A percentile compares a stretch with the other conserved stretches of the same genome.
Conservation (phyloP, 2,113 vertebrate species). For the Megaceryle maxima region DNA sequence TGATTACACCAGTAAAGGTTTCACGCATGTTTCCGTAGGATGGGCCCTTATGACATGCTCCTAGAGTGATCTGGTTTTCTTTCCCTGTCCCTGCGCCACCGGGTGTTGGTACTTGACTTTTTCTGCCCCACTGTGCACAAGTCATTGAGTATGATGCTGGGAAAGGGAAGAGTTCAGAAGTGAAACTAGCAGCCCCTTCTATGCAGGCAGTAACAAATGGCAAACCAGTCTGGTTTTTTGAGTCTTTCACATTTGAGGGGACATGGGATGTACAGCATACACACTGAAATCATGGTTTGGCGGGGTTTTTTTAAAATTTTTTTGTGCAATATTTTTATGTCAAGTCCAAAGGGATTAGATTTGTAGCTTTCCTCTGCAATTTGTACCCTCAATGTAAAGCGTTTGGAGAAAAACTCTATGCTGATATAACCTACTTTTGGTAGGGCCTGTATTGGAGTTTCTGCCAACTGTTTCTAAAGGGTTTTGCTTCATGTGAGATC, state of each 20-base stretch:
- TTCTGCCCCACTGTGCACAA: not conserved
- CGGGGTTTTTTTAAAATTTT: too few species aligned
- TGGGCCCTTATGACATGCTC: not conserved
- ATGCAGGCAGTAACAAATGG: not conserved
- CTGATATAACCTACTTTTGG: not conserved
- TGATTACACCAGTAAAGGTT: not conserved
- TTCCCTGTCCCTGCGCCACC: rapidly evolving
- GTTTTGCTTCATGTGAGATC: not conserved
- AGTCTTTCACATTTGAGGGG: not conserved
- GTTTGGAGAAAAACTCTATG: not conserved
- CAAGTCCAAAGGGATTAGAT: not conserved
- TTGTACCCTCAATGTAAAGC: not conserved
- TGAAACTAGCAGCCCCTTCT: not conserved
- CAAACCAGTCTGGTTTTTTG: not conserved
- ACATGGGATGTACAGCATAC: not conserved
- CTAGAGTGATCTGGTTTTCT: not conserved
- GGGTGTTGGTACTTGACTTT: not conserved
- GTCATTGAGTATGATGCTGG: not conserved
- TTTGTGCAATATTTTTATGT: not conserved
- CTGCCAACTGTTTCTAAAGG: not conserved
- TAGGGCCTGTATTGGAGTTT: not conserved
- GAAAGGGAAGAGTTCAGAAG: not conserved
- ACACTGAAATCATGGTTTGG: not conserved
- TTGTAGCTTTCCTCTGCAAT: not conserved
- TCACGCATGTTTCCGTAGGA: not conserved